Evolutionary conservation across 2,888 invertebrate genomes (phyloP), one percentile per base, ranked within the genome.

Genomic region (Pterostichus madidus): DNA sequence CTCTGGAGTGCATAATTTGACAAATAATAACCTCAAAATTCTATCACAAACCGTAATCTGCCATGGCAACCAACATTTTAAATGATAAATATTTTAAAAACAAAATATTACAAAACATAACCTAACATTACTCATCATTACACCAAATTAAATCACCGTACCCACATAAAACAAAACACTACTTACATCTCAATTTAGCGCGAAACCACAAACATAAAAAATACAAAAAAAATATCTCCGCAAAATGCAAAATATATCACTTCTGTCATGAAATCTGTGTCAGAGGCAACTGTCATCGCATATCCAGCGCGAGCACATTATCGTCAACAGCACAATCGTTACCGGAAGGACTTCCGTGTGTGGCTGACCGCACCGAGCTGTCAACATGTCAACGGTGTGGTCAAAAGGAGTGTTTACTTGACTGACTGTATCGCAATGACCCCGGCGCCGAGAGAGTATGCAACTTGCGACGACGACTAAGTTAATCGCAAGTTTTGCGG

Each of bases 321-420:
- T 80, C 71, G 56, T 11, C 13, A 64, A 49, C 11, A 75, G 56
- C 52, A 52, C 80, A 68, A 80, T 80, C 75, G 68, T 71, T 75
- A 75, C 75, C 75, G 81, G 81, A 81, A 46, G 80, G 71, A 80
- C 56, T 59, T 81, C 81, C 81, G 81, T 59, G 15, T 75, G 24
- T 24, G 17, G 5, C n/a, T 35, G 31, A 32, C 35, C 80, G 56
- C 13, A 46, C 13, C 44, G n/a, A 80, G 13, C 0, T 11, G 24
- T 49, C 35, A 56, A n/a, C 56, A 56, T 56, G 15, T 17, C 56
- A 5, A 15, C 15, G 1, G 2, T 0, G 15, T 56, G 17, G 56
- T 49, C n/a, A 49, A 2, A 5, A 24, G 10, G 17, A 64, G 31
- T 13, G n/a, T 31, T 61, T 61, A 35, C 5, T 13, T 78, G 78